Base-by-base conservation (phyloP, 2,797 vertebrate species). In the Arvicola amphibius region DNA sequence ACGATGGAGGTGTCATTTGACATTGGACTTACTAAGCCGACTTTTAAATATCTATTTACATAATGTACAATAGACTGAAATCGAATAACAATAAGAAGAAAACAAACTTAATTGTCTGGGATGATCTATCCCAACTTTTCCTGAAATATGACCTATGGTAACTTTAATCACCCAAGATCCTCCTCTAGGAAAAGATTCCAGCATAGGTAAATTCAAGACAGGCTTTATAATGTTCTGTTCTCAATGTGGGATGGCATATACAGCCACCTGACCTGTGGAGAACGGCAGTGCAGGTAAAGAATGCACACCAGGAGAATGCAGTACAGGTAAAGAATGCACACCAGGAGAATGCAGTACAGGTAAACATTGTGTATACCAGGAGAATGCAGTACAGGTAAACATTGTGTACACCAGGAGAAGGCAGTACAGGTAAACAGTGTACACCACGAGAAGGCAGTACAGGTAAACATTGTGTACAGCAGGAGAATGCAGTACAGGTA, bases 11-110 rank as follows among this genome's bases (percentile, higher is more conserved):
- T 67, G 32, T 79, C 32, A 78, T 91, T 90, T 94, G 48, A 71
- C 69, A 61, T 90, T 90, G 6, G 23, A 56, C 8, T 51, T 96
- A 53, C 87, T 89, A 91, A 94, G 90, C 83, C 34, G 51, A 53
- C 25, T 71, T 87, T 40, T 37, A 53, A 53, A 81, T 77, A n/a
- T 85, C 67, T 59, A 56, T 25, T 67, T 81, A 25, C 43, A 12
- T 37, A 81, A 34, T 69, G 11, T 23, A 43, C 51, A 32, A 81
- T 65, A 94, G 74, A 69, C 86, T 76, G 65, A 89, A 84, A 86
- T 94, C 53, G 90, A 3, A 81, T 88, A 95, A 86, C 10, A 48
- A 14, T 46, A 85, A 84, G 43, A 94, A 89, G n/a, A 93, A 74
- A 92, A 92, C 77, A 86, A 94, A 88, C 1, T 77, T 51, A 79